Evolutionary conservation across 92 coral and sea anemone genomes (phyloP), one percentile per base, ranked within the genome.

Genomic region (Virgularia gustaviana): DNA sequence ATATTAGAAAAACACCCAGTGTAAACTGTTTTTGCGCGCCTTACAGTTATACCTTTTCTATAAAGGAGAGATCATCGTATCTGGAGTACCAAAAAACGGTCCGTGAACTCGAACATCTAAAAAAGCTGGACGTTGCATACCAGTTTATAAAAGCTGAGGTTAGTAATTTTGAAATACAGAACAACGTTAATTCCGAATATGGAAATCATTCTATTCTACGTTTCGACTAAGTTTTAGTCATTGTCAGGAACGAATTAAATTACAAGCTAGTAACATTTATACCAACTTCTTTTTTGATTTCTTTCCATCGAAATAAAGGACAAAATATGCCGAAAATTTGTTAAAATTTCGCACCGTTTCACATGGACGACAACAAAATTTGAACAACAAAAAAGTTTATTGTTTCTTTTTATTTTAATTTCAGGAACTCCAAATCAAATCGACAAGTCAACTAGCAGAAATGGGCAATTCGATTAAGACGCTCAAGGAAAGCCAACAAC

Each of bases 91-190:
- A 92, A 67, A 92, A 92, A 34, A 89, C 90, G 12, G 86, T 92
- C 85, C 63, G 98, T 45, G 98, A 92, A 67, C 74, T 92, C 72
- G 98, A 92, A 54, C 98, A 92, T 19, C 84, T 85, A n/a, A 89
- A 90, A 24, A 85, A 89, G 62, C 86, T 92, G 2, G 84, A 82
- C 65, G 73, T 92, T 53, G 96, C 96, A 25, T 86, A 92, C 75
- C 96, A 92, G 78, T 92, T 89, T 87, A 86, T 89, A 24, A 76
- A 70, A 77, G 98, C 98, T 29, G 96, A 92, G 98, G 98, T 92
- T n/a, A n/a, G n/a, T n/a, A n/a, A n/a, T n/a, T n/a, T n/a, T n/a
- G n/a, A n/a, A n/a, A n/a, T n/a, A n/a, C n/a, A n/a, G n/a, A n/a
- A n/a, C n/a, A n/a, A n/a, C n/a, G n/a, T n/a, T n/a, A n/a, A n/a